Conservation (phyloP, 2,888 invertebrate genomes). For the Gryllus longicercus region DNA sequence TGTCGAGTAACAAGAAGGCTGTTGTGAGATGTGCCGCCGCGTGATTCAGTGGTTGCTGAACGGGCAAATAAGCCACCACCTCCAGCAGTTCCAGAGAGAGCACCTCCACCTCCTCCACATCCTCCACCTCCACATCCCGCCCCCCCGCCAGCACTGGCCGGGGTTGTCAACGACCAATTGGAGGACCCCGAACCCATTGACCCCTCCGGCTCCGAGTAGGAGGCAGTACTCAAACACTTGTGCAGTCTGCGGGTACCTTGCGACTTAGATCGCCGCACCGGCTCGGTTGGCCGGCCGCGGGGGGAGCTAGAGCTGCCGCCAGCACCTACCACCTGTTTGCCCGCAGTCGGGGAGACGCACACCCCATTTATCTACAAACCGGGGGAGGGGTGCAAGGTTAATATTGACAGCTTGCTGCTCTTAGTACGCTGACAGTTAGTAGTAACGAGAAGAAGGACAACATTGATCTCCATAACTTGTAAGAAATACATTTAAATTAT, state of each 20-base stretch:
- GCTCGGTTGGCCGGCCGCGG: slow-evolving; percentile 53
- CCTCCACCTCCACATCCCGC: slow-evolving; percentile 52
- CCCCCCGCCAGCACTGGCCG: slow-evolving; percentile 47
- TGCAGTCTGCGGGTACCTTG: slow-evolving; percentile 91
- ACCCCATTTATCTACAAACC: slow-evolving; percentile 70
- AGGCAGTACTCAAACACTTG: slow-evolving; percentile 87
- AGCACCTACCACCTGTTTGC: slow-evolving; percentile 39
- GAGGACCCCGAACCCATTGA: slow-evolving; percentile 35
- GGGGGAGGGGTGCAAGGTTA: slow-evolving; percentile 25
- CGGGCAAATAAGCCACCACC: slow-evolving; percentile 47
- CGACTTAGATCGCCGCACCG: slow-evolving; percentile 82
- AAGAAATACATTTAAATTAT: too few species aligned
- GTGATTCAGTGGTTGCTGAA: slow-evolving; percentile 49
- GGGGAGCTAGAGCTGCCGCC: slow-evolving; percentile 37
- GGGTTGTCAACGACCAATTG: slow-evolving; percentile 35
- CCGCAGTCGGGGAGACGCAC: slow-evolving; percentile 62
- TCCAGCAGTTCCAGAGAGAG: slow-evolving; percentile 46
- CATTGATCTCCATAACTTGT: neutral
- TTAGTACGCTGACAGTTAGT: slow-evolving; percentile 11
- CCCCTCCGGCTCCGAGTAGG: slow-evolving; percentile 62
- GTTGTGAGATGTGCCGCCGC: slow-evolving; percentile 48
- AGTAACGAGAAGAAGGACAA: neutral
- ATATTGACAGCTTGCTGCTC: neutral
- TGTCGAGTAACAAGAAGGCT: slow-evolving; percentile 78
- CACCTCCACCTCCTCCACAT: slow-evolving; percentile 38